A percentile compares a stretch with the other conserved stretches of the same genome.
Conservation (phyloP, 2,797 vertebrate genomes). For the Nasua narica region DNA sequence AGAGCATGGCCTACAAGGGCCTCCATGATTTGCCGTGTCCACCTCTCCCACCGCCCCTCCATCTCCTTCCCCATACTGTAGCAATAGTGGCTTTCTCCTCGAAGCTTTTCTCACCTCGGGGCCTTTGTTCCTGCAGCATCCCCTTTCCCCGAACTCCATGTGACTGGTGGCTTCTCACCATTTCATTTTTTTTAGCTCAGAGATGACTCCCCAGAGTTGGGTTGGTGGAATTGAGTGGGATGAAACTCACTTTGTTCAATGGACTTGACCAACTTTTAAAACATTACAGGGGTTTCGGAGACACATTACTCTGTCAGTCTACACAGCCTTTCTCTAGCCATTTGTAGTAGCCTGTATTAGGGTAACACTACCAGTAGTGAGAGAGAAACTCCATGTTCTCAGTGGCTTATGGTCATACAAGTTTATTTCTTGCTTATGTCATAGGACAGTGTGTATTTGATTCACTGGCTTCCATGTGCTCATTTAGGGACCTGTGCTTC, state of each 20-base stretch:
- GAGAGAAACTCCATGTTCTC: background rate
- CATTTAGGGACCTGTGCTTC: background rate
- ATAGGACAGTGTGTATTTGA: background rate
- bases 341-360: background rate
- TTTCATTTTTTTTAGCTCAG: background rate
- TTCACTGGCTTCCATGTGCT: background rate
- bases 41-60: background rate
- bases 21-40: rapidly evolving
- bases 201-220: background rate
- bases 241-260: background rate
- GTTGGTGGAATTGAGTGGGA: background rate
- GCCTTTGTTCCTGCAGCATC: background rate
- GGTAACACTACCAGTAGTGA: background rate
- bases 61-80: background rate
- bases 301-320: background rate
- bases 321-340: background rate
- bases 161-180: background rate
- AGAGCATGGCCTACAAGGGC: background rate
- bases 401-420: background rate
- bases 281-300: background rate
- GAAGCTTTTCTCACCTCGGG: background rate
- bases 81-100: background rate
- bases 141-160: background rate
- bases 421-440: background rate
- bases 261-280: background rate